Evolutionary conservation across 2,797 vertebrate species (phyloP), one percentile per base, ranked within the genome.

Genomic region (Intellagama lesueurii): DNA sequence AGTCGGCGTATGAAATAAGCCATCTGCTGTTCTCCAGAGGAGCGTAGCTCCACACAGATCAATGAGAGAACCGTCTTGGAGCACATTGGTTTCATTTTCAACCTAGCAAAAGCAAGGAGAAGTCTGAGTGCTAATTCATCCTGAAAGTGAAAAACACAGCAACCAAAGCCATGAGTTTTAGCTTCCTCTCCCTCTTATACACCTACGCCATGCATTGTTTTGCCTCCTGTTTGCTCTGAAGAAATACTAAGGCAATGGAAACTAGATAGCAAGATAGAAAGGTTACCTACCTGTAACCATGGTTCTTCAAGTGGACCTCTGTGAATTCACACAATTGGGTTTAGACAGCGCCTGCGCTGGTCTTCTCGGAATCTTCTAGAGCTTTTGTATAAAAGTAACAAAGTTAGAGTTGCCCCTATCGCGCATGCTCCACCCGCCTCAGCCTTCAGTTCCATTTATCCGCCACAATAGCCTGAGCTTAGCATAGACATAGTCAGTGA

Each of bases 41-140:
- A 99, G 96, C 0, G 99, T 99, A 92, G 99, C 99, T 44, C 99
- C 99, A 0, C 99, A 99, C 32, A 99, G 97, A 96, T 99, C 99
- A 83, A 99, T 98, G 92, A 99, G 97, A 81, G 99, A 99, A 76
- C 99, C 99, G 0, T 99, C 99, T 94, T 98, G 98, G 19, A 99
- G 98, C 26, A 99, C 90, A 1, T 99, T 99, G 93, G 98, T 99
- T 96, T 99, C 99, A 3, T 96, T 98, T 92, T 99, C 99, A 93
- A 99, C 99, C 99, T 99, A 93, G 47, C 16, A 87, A 32, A 26
- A 40, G 8, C 4, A 89, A 52, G 4, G 0, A 0, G 82, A 81
- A 85, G n/a, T 89, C 70, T 76, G 0, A 72, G 8, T 35, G n/a
- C 2, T 22, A 52, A 66, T 0, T 0, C 2, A 0, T 44, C 69